Evolutionary conservation across 2,113 vertebrate species (phyloP).

Genomic region (Empidonax traillii): DNA sequence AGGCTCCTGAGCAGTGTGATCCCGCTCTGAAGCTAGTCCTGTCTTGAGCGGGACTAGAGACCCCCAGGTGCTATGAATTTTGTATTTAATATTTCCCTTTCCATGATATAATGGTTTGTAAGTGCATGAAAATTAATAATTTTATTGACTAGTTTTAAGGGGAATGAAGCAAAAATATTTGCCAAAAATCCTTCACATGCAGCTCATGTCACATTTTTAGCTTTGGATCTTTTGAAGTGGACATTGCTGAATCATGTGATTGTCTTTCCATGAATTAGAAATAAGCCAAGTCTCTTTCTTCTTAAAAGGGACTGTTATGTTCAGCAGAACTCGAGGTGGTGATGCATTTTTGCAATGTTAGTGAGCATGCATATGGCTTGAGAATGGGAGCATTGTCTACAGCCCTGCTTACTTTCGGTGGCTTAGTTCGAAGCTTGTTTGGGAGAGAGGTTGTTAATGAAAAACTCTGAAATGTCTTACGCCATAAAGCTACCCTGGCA

Average conservation of each 20-base stretch:
- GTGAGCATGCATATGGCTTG: neutral
- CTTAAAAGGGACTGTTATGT: slow-evolving; percentile 11
- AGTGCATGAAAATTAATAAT: neutral
- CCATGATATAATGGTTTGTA: neutral
- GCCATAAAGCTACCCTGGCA: neutral
- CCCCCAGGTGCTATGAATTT: neutral
- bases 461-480: neutral
- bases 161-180: neutral
- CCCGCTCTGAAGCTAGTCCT: neutral
- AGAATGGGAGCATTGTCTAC: slow-evolving; percentile 20
- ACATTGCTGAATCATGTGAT: neutral
- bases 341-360: slow-evolving; percentile 4
- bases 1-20: fast-evolving
- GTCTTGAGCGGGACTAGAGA: neutral
- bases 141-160: neutral
- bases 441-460: neutral
- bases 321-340: slow-evolving; percentile 4
- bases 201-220: neutral
- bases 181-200: neutral
- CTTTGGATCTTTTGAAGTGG: neutral
- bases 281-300: neutral
- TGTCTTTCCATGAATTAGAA: slow-evolving; percentile 6
- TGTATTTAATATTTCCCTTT: neutral
- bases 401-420: neutral
- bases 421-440: neutral